These are phyloP conservation scores for Ctenodactylus gundi DNA, from an alignment of 2,113 vertebrate species.

Conservation along the genomic window DNA sequence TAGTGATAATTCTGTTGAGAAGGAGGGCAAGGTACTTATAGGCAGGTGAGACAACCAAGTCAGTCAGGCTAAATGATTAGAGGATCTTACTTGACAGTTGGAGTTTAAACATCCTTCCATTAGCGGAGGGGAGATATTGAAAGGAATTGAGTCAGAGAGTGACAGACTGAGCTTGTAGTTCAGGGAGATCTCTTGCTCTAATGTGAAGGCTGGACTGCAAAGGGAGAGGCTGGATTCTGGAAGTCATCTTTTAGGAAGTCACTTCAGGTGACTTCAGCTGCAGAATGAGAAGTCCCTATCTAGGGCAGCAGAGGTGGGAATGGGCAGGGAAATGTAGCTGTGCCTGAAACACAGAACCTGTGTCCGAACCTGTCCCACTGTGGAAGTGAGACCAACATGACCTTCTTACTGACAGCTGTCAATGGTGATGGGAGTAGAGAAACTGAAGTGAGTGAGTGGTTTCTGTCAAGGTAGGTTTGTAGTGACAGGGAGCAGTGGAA, in stretches of 20 bases:
- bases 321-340: fast-evolving
- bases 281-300: background rate
- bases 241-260: background rate
- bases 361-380: no score
- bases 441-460: background rate
- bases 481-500: background rate
- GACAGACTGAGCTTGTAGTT: background rate
- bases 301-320: background rate
- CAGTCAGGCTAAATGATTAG: background rate
- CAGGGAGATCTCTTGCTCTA: background rate
- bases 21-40: background rate
- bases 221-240: background rate
- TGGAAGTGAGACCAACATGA: background rate
- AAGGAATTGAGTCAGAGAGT: background rate
- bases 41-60: background rate
- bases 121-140: background rate
- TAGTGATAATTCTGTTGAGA: background rate
- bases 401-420: background rate
- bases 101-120: background rate
- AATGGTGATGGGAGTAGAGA: no score
- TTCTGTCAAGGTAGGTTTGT: background rate
- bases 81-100: background rate
- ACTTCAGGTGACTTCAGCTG: background rate
- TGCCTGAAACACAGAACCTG: no score
- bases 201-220: background rate